These are phyloP conservation scores for Merluccius polli DNA, from an alignment of 2,797 vertebrate species.

Conservation along the genomic window DNA sequence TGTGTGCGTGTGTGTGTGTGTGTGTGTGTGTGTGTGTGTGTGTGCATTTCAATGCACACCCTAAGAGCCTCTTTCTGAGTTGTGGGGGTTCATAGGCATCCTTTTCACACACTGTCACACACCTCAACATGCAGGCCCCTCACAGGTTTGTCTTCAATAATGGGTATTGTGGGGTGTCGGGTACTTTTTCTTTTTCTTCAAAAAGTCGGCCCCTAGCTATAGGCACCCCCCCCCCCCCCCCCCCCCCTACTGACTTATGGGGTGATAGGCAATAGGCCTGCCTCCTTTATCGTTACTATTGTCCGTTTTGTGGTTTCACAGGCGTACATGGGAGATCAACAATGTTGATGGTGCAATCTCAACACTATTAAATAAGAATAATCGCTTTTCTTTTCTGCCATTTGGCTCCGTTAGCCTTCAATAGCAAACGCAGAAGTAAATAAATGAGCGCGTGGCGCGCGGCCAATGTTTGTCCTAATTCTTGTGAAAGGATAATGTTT, in stretches of 20 bases:
- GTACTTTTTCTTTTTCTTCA: neutral
- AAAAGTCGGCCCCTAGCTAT: neutral
- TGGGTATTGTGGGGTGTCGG: neutral
- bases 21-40: no score
- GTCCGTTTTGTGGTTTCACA: neutral
- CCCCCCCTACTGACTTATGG: neutral
- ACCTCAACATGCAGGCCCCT: neutral
- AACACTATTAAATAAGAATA: neutral
- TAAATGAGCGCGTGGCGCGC: neutral
- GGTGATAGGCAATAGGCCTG: neutral
- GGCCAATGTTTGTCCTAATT: neutral
- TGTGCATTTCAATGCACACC: no score
- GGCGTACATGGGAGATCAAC: neutral
- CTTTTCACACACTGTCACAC: neutral
- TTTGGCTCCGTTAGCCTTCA: neutral
- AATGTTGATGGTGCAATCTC: neutral
- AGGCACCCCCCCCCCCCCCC: no score
- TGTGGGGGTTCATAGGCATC: neutral
- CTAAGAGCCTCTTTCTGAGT: neutral
- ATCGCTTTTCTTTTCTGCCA: neutral
- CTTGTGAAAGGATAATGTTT: neutral
- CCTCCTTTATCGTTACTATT: neutral
- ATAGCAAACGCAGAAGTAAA: neutral
- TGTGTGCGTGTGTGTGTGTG: no score
- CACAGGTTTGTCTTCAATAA: neutral